Percentiles rank a stretch among this genome's conserved stretches.
Conservation (phyloP, 2,888 invertebrate species). For the Scelioninae gen. 2 region DNA sequence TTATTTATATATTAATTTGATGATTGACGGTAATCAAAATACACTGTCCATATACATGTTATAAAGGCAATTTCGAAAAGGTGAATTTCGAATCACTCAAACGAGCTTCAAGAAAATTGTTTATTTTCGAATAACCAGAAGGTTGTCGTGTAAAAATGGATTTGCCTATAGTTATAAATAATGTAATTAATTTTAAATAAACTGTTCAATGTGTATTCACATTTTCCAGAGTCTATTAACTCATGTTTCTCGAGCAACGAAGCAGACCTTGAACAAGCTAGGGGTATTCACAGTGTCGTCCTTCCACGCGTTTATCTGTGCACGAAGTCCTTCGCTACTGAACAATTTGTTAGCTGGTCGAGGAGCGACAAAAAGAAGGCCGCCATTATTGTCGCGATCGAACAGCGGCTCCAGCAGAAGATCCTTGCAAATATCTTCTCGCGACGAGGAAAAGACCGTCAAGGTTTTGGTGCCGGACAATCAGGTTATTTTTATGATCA, state of each 20-base stretch:
- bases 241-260: slow-evolving; percentile 95
- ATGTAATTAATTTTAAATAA: slow-evolving; percentile 5
- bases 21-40: too few species aligned
- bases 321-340: slow-evolving; percentile 93
- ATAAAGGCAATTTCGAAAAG: too few species aligned
- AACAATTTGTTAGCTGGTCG: slow-evolving; percentile 94
- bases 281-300: slow-evolving; percentile 98
- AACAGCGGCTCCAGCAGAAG: slow-evolving; percentile 92
- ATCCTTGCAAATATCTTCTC: slow-evolving; percentile 90
- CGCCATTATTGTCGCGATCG: slow-evolving; percentile 92
- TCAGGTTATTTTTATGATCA: slow-evolving; percentile 74
- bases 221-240: slow-evolving; percentile 91
- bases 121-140: background rate
- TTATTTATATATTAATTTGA: too few species aligned
- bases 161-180: slow-evolving; percentile 7
- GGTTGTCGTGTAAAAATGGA: background rate
- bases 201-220: slow-evolving; percentile 20
- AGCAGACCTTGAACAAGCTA: slow-evolving; percentile 94
- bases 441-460: slow-evolving; percentile 92
- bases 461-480: slow-evolving; percentile 93
- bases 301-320: slow-evolving; percentile 98
- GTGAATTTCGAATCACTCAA: too few species aligned
- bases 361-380: slow-evolving; percentile 92
- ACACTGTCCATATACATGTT: too few species aligned
- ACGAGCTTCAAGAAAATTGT: too few species aligned